Percentiles rank a stretch among this genome's conserved stretches.
Evolutionary conservation across 2,888 invertebrate genomes (phyloP).

Genomic region (Drosophila demipolita): DNA sequence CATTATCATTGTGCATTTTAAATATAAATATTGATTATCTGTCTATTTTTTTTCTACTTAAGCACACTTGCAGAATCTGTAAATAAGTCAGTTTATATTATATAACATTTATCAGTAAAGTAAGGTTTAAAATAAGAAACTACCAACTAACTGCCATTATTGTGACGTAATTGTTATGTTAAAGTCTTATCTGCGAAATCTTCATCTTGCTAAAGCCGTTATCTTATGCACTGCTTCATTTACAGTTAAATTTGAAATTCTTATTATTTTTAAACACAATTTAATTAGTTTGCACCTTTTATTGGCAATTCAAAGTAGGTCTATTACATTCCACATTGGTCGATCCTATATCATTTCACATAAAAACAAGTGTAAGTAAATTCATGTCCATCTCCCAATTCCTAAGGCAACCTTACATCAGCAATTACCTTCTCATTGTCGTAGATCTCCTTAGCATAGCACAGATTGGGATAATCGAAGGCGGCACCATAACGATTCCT

Average conservation of each 20-base stretch:
- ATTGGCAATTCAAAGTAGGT: background rate
- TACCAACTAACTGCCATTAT: background rate
- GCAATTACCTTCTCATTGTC: slow-evolving; percentile 56
- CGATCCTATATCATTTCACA: background rate
- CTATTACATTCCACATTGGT: slow-evolving; percentile 10
- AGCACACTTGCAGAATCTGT: background rate
- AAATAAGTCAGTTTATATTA: background rate
- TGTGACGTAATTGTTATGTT: background rate
- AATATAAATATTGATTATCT: background rate
- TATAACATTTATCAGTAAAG: background rate
- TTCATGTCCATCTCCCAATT: background rate
- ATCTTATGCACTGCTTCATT: background rate
- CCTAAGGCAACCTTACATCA: slow-evolving; percentile 41
- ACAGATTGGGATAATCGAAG: slow-evolving; percentile 61
- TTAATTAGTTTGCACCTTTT: background rate
- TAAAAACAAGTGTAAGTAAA: background rate
- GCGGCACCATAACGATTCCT: slow-evolving; percentile 64
- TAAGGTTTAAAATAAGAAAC: background rate
- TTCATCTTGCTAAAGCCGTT: background rate
- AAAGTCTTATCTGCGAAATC: background rate
- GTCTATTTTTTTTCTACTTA: background rate
- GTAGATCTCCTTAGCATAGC: slow-evolving; percentile 65
- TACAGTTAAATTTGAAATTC: background rate
- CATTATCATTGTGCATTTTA: background rate
- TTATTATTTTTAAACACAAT: background rate